A percentile compares a stretch with the other conserved stretches of the same genome.
Evolutionary conservation across 2,797 vertebrate genomes (phyloP).

Genomic region (Enoplosus armatus): DNA sequence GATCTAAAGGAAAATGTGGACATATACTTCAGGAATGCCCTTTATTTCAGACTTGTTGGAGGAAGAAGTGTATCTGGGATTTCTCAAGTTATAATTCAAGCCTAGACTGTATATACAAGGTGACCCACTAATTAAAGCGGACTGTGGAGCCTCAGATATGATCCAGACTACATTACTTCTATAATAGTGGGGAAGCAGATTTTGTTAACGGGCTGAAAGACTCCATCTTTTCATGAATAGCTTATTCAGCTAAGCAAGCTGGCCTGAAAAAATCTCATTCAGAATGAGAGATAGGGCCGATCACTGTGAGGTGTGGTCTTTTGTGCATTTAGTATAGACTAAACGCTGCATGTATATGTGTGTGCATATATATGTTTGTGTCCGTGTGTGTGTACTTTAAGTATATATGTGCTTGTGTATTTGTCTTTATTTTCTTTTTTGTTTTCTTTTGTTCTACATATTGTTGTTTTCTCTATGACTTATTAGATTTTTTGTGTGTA

Average conservation of each 20-base stretch:
- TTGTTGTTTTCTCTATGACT: background rate
- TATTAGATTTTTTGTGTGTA: background rate
- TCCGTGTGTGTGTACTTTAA: background rate
- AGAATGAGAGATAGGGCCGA: background rate
- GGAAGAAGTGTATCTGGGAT: background rate
- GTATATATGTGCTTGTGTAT: background rate
- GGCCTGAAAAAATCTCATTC: background rate
- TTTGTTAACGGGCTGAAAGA: background rate
- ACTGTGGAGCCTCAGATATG: constrained; percentile 9
- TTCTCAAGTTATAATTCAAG: background rate
- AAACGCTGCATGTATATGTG: background rate
- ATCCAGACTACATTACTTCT: background rate
- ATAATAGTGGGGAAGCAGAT: background rate
- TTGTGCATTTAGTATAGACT: background rate
- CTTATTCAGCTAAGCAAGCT: background rate
- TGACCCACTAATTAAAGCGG: background rate
- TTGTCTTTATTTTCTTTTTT: background rate
- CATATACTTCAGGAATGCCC: background rate
- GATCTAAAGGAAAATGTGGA: background rate
- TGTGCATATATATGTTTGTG: background rate
- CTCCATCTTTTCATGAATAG: constrained; percentile 21
- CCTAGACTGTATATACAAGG: no score
- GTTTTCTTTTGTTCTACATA: background rate
- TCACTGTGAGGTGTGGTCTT: constrained; percentile 5
- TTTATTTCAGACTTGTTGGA: background rate